These are phyloP conservation scores for Pseudomyrmex dendroicus DNA, from an alignment of 1,140 invertebrate genomes.

Conservation along the genomic window DNA sequence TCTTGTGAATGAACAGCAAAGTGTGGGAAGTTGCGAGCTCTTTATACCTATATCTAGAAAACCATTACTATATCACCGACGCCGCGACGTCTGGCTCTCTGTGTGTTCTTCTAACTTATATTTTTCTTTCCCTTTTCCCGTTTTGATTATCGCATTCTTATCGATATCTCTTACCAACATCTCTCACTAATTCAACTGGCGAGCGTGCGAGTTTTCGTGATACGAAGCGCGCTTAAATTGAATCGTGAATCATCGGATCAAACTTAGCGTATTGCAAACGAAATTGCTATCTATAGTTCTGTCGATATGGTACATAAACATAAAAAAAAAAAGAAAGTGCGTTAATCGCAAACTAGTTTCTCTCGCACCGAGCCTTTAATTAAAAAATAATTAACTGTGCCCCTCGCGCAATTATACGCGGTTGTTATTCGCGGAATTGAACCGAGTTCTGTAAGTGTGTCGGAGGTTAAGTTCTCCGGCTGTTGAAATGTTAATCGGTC, in stretches of 20 bases:
- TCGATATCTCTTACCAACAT: constrained; percentile 29
- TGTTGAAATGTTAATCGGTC: constrained; percentile 41
- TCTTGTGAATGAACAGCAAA: not conserved
- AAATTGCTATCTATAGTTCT: not conserved
- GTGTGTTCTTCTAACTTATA: constrained; percentile 3
- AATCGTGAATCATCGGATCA: constrained; percentile 41
- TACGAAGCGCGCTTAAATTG: constrained; percentile 39
- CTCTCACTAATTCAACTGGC: constrained; percentile 20
- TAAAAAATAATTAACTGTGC: constrained; percentile 41
- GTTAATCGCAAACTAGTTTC: constrained; percentile 3
- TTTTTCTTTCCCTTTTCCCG: not conserved
- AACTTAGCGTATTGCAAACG: not conserved
- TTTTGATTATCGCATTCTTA: constrained; percentile 26
- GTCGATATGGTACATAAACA: not conserved
- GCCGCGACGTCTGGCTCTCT: constrained; percentile 47
- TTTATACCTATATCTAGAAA: constrained; percentile 35
- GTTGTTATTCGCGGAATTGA: constrained; percentile 26
- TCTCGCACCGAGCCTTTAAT: not conserved
- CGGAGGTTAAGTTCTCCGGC: constrained; percentile 26
- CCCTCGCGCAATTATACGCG: not conserved
- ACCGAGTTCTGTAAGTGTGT: not conserved
- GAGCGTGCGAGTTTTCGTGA: constrained; percentile 8
- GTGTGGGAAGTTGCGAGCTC: not conserved
- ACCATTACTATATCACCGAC: constrained; percentile 39
- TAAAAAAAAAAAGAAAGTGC: not conserved